Conservation (phyloP, 1,140 invertebrate species). For the Dreissena polymorpha region DNA sequence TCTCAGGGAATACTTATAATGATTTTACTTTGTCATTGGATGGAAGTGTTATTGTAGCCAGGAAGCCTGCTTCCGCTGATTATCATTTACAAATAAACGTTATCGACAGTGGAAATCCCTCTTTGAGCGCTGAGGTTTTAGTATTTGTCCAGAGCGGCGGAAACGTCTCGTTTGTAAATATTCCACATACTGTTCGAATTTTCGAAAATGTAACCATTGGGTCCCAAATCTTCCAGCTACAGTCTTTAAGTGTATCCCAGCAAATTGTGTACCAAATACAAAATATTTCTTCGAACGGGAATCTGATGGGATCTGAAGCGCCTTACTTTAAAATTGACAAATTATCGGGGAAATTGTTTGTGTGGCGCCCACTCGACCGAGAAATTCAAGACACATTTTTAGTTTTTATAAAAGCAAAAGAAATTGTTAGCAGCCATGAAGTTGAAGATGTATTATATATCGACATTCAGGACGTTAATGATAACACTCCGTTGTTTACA, state of each 20-base stretch:
- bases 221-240: constrained; percentile 8
- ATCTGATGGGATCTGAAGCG: no score
- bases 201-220: constrained; percentile 22
- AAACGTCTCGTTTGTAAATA: constrained; percentile 24
- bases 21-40: constrained; percentile 40
- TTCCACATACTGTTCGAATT: constrained; percentile 20
- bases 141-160: constrained; percentile 18
- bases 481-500: constrained; percentile 36
- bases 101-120: constrained; percentile 29
- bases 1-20: constrained; percentile 31
- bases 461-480: constrained; percentile 30
- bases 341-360: constrained; percentile 20
- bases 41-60: constrained; percentile 20
- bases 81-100: constrained; percentile 37
- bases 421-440: constrained; percentile 20
- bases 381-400: constrained; percentile 6
- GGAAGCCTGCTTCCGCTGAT: constrained; percentile 20
- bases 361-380: constrained; percentile 36
- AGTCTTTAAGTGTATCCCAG: constrained; percentile 37
- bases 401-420: constrained; percentile 17
- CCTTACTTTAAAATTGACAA: constrained; percentile 27
- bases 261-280: constrained; percentile 20
- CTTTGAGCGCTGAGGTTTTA: constrained; percentile 5
- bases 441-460: constrained; percentile 10
- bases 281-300: background rate